These are phyloP conservation scores for Nephrotoma flavescens DNA, from an alignment of 2,888 invertebrate species.

Conservation along the genomic window DNA sequence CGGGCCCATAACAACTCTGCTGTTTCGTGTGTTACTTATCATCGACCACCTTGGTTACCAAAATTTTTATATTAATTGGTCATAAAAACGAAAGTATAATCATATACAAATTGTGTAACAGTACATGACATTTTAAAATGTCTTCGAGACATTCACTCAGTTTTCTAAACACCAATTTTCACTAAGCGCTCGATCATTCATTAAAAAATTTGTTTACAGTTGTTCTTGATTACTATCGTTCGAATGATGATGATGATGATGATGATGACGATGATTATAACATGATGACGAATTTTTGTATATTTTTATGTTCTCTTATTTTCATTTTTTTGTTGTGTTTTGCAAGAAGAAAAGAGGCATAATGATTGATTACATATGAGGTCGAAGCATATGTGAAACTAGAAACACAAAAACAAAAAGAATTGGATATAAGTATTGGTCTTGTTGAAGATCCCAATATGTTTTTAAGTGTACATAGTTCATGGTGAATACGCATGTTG, in stretches of 20 bases:
- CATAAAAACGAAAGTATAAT: too few relatives aligned
- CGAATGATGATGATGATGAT: background rate
- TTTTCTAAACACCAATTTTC: background rate
- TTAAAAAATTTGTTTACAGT: background rate
- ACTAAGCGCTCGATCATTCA: background rate
- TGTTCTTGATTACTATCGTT: background rate
- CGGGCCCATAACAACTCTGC: background rate
- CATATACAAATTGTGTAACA: too few relatives aligned
- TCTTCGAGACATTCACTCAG: too few relatives aligned
- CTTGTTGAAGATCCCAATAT: background rate
- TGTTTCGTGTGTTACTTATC: background rate
- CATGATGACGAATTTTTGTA: background rate
- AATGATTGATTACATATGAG: slow-evolving; percentile 2
- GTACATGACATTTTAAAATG: too few relatives aligned
- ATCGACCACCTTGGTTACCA: too few relatives aligned
- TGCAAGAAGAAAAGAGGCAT: background rate
- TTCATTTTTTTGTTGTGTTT: background rate
- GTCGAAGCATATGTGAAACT: background rate
- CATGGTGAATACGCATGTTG: background rate
- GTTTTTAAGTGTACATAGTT: background rate
- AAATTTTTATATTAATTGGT: too few relatives aligned
- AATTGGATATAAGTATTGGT: background rate
- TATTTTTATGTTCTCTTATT: background rate
- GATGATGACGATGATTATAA: background rate
- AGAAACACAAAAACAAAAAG: background rate